Evolutionary conservation across 2,888 invertebrate species (phyloP).

Genomic region (Andrena hattorfiana): DNA sequence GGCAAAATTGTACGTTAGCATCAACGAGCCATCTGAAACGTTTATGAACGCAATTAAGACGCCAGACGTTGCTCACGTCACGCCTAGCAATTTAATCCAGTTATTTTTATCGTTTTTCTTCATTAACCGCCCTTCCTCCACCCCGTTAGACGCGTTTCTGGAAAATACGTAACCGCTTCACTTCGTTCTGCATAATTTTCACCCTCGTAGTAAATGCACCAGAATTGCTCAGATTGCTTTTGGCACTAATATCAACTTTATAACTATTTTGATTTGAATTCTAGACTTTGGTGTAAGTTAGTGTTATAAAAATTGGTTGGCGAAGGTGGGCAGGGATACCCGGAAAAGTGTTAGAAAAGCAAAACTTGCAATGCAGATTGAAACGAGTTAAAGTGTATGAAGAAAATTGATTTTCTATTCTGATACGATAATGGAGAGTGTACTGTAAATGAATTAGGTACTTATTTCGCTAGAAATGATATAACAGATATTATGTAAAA

Average conservation of each 20-base stretch:
- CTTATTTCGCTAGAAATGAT: neutral
- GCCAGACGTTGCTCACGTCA: slow-evolving; percentile 77
- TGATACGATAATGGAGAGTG: too few relatives aligned
- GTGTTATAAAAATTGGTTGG: neutral
- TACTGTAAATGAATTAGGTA: neutral
- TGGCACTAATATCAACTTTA: neutral
- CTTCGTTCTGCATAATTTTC: neutral
- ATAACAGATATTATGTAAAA: neutral
- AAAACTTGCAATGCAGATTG: too few relatives aligned
- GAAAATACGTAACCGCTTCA: slow-evolving; percentile 22
- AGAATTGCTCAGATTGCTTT: neutral
- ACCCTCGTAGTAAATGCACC: neutral
- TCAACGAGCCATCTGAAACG: slow-evolving; percentile 63
- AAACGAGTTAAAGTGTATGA: too few relatives aligned
- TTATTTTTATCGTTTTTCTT: slow-evolving; percentile 61
- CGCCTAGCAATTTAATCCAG: slow-evolving; percentile 74
- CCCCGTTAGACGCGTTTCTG: slow-evolving; percentile 36
- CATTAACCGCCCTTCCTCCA: slow-evolving; percentile 46
- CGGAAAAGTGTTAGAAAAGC: too few relatives aligned
- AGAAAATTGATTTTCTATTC: too few relatives aligned
- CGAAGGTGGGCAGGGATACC: too few relatives aligned
- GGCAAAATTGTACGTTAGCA: slow-evolving; percentile 52
- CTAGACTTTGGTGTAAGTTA: neutral
- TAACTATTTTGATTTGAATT: neutral
- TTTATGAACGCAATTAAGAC: slow-evolving; percentile 80